phyloP scores from a whole-genome alignment of 2,797 vertebrate species.

The Hyperoplus immaculatus region DNA sequence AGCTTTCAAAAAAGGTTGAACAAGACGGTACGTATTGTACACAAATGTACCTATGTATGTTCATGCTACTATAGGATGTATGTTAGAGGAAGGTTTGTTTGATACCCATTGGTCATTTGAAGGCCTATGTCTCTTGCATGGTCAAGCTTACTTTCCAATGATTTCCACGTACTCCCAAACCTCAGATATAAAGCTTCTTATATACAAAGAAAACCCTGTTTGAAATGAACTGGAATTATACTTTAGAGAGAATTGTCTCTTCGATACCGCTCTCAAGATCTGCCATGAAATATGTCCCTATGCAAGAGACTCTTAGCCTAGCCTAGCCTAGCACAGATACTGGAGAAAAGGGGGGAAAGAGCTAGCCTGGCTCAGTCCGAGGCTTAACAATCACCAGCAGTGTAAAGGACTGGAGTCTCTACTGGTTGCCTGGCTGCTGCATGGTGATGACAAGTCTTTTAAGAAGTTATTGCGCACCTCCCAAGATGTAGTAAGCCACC shows the following conservation, averaged over 20 bases:
- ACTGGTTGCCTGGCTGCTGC: too few relatives aligned
- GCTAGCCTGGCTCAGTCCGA: too few relatives aligned
- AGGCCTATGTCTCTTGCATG: neutral
- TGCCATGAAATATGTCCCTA: neutral
- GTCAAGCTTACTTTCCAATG: neutral
- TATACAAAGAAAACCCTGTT: neutral
- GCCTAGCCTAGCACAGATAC: neutral
- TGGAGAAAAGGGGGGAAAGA: neutral
- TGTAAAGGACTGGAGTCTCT: too few relatives aligned
- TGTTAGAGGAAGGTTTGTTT: neutral
- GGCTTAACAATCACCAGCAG: too few relatives aligned
- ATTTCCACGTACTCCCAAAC: neutral
- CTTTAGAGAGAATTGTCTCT: too few relatives aligned
- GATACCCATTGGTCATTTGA: neutral
- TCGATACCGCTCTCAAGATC: neutral
- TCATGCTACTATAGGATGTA: neutral
- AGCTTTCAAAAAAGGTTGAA: neutral
- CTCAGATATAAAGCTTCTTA: neutral
- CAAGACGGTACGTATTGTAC: too few relatives aligned
- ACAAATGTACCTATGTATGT: neutral
- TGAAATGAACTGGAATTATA: neutral
- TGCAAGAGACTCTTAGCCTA: neutral
- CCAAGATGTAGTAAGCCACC: too few relatives aligned
- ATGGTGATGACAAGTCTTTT: too few relatives aligned
- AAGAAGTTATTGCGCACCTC: too few relatives aligned